phyloP scores from a whole-genome alignment of 2,888 invertebrate species.

The Dolichomitus sp. region DNA sequence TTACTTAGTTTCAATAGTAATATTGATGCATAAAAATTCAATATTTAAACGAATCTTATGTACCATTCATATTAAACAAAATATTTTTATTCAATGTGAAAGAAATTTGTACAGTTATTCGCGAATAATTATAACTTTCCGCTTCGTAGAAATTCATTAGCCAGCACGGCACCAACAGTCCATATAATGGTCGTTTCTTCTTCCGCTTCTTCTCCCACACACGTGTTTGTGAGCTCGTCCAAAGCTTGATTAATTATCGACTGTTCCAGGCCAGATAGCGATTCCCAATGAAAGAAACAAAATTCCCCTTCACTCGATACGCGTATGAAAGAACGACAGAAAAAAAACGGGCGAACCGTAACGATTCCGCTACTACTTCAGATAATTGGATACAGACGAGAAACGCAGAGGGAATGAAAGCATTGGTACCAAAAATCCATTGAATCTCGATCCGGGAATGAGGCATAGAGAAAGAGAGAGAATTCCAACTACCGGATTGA shows the following conservation, averaged over 20 bases:
- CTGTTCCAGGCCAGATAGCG: not conserved
- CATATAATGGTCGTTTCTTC: not conserved
- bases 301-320: not conserved
- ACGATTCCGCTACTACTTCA: conserved; percentile 25
- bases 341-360: conserved; percentile 46
- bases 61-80: too few relatives aligned
- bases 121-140: not conserved
- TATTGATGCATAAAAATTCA: too few relatives aligned
- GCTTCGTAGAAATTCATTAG: not conserved
- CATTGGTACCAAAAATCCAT: conserved; percentile 37
- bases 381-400: conserved; percentile 48
- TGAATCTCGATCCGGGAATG: not conserved
- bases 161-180: not conserved
- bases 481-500: conserved; percentile 22
- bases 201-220: not conserved
- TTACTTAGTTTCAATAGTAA: too few relatives aligned
- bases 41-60: too few relatives aligned
- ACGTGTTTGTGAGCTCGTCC: not conserved
- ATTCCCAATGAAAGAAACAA: not conserved
- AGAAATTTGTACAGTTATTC: not conserved
- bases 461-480: not conserved
- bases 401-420: conserved; percentile 5
- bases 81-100: not conserved
- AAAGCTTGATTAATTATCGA: not conserved
- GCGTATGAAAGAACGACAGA: not conserved